Conservation (phyloP, 2,113 vertebrate genomes). For the Jacana jacana region DNA sequence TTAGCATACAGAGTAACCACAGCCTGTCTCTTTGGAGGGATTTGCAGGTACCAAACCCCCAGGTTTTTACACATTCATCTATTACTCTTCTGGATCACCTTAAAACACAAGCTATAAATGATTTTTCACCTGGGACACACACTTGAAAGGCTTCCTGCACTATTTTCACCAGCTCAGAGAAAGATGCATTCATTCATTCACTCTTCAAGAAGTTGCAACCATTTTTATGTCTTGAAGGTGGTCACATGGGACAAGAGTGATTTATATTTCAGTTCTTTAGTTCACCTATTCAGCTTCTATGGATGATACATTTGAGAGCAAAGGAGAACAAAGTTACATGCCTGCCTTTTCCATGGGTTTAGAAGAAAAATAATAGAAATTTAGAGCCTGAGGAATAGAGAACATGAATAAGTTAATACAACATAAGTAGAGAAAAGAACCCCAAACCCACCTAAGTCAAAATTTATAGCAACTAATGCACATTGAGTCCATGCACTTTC, state of each 20-base stretch:
- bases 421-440: background rate
- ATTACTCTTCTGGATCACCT: background rate
- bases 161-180: background rate
- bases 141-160: background rate
- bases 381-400: background rate
- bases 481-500: background rate
- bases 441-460: background rate
- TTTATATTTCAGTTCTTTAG: background rate
- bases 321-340: background rate
- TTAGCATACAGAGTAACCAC: background rate
- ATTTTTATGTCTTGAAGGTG: background rate
- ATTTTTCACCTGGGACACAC: background rate
- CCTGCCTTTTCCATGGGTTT: background rate
- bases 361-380: background rate
- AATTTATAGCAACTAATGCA: background rate
- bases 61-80: background rate
- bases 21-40: background rate
- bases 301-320: background rate
- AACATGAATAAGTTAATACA: background rate
- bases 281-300: background rate
- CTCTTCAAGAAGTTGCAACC: background rate
- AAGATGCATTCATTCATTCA: background rate
- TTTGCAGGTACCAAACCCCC: background rate
- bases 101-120: background rate
- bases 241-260: background rate